A percentile compares a stretch with the other conserved stretches of the same genome.
phyloP scores from a whole-genome alignment of 2,113 vertebrate species.

The Rhipidura dahli region DNA sequence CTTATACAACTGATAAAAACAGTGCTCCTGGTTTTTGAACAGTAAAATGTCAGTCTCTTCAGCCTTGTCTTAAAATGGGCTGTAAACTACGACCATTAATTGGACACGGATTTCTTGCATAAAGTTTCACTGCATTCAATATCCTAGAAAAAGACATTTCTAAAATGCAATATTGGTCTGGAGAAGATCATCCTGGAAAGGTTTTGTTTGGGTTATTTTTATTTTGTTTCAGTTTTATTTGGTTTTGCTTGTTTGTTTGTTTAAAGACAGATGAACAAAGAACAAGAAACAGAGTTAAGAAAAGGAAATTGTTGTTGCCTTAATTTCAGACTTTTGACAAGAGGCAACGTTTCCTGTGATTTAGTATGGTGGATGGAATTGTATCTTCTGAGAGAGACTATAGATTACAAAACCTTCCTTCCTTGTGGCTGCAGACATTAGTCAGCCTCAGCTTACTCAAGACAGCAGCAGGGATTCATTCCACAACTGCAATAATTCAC shows the following conservation, averaged over 20 bases:
- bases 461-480: background rate
- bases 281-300: background rate
- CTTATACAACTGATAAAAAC: background rate
- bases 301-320: background rate
- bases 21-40: background rate
- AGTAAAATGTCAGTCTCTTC: background rate
- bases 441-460: background rate
- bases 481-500: background rate
- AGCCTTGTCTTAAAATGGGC: background rate
- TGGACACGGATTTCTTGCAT: background rate
- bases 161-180: background rate
- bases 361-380: background rate
- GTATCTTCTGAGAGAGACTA: background rate
- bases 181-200: background rate
- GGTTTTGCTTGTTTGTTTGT: background rate
- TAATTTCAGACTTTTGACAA: background rate
- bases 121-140: background rate
- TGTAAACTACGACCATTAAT: background rate
- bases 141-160: background rate
- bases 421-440: conserved; percentile 1
- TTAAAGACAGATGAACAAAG: background rate
- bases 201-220: background rate
- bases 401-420: conserved; percentile 4
- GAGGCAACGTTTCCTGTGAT: background rate
- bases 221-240: background rate